A percentile compares a stretch with the other conserved stretches of the same genome.
phyloP scores from a whole-genome alignment of 2,888 invertebrate genomes.

The Lasioglossum oenotherae region DNA sequence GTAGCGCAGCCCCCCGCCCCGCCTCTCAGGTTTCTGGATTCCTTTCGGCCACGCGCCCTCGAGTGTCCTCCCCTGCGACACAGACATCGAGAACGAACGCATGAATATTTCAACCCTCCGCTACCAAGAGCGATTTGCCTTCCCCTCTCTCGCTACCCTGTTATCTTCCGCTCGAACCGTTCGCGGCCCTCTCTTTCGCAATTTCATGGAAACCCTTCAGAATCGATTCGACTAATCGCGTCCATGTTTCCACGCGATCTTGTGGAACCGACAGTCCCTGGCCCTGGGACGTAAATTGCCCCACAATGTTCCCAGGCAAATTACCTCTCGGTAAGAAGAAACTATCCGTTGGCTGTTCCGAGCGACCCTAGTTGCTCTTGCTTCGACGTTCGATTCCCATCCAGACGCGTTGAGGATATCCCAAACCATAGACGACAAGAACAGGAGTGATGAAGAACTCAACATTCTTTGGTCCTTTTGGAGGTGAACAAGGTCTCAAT shows the following conservation, averaged over 20 bases:
- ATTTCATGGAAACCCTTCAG: background rate
- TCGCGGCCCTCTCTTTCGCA: background rate
- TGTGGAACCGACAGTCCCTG: background rate
- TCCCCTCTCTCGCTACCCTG: constrained; percentile 36
- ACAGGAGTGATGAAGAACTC: too few relatives aligned
- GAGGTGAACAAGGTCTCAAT: too few relatives aligned
- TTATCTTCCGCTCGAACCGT: background rate
- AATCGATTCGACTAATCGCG: background rate
- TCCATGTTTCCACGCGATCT: background rate
- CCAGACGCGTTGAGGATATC: too few relatives aligned
- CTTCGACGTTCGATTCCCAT: background rate
- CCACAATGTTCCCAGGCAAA: background rate
- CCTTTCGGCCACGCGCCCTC: constrained; percentile 15
- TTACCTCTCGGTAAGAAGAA: background rate
- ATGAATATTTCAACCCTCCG: constrained; percentile 70
- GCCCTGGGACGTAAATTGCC: background rate
- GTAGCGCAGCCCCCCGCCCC: background rate
- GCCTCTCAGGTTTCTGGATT: background rate
- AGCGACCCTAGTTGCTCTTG: background rate
- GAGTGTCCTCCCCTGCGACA: constrained; percentile 19
- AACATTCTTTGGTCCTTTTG: too few relatives aligned
- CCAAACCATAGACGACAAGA: too few relatives aligned
- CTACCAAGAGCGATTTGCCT: constrained; percentile 46
- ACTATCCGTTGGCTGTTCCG: background rate
- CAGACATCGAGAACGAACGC: constrained; percentile 54